phyloP scores from a whole-genome alignment of 2,797 vertebrate genomes.

The Betta splendens region DNA sequence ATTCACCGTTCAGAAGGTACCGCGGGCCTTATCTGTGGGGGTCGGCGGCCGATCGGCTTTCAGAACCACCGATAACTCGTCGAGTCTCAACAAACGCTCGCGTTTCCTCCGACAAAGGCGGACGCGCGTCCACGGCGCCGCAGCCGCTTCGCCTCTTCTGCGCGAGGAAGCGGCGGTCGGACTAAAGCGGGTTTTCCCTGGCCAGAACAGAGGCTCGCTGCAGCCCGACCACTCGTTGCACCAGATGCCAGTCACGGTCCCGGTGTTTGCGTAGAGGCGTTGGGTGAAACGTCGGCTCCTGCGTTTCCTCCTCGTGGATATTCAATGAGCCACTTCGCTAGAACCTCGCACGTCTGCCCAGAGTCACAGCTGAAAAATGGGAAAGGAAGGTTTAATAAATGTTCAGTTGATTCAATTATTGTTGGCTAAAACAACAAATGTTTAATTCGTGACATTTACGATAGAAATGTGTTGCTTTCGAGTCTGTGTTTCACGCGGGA shows the following conservation, averaged over 20 bases:
- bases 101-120: slow-evolving; percentile 23
- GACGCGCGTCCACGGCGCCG: too few species aligned
- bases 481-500: slow-evolving; percentile 68
- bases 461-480: slow-evolving; percentile 64
- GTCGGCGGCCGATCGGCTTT: slow-evolving; percentile 36
- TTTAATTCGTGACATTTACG: slow-evolving; percentile 53
- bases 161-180: slow-evolving; percentile 67
- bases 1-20: slow-evolving; percentile 55
- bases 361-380: too few species aligned
- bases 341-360: slow-evolving; percentile 56
- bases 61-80: slow-evolving; percentile 35
- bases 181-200: slow-evolving; percentile 78
- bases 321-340: slow-evolving; percentile 65
- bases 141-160: too few species aligned
- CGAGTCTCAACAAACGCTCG: slow-evolving; percentile 22
- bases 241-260: slow-evolving; percentile 72
- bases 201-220: slow-evolving; percentile 59
- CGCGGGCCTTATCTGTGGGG: slow-evolving; percentile 57
- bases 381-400: too few species aligned
- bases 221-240: slow-evolving; percentile 65
- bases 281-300: slow-evolving; percentile 72
- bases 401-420: slow-evolving; percentile 42
- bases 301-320: slow-evolving; percentile 35
- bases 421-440: slow-evolving; percentile 51
- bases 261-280: slow-evolving; percentile 68